These are phyloP conservation scores for Trachemys scripta DNA, from an alignment of 2,113 vertebrate species.

Conservation along the genomic window DNA sequence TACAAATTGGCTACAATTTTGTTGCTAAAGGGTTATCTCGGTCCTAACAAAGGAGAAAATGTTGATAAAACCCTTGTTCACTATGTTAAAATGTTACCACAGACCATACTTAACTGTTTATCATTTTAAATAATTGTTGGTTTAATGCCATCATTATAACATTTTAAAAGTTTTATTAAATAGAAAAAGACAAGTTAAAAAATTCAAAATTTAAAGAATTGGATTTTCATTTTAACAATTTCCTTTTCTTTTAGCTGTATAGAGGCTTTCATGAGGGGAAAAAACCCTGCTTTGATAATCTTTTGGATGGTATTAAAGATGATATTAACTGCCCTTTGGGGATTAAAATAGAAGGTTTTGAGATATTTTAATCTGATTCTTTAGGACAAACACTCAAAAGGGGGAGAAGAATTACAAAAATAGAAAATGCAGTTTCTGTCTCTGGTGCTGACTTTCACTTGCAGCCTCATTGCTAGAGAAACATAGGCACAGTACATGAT, in stretches of 20 bases:
- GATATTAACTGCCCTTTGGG: fast-evolving
- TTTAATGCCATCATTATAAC: neutral
- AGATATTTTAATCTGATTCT: fast-evolving
- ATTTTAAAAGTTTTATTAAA: neutral
- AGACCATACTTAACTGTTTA: too few relatives aligned
- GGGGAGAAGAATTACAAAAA: neutral
- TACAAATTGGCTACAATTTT: neutral
- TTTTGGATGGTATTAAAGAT: neutral
- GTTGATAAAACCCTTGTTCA: neutral
- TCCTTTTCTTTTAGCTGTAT: neutral
- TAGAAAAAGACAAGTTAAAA: neutral
- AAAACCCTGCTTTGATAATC: neutral
- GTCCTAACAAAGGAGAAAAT: neutral
- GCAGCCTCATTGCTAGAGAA: fast-evolving
- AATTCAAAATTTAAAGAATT: neutral
- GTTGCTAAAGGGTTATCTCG: neutral
- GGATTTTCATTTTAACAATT: neutral
- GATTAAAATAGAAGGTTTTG: fast-evolving
- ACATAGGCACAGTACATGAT: fast-evolving
- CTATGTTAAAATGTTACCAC: neutral
- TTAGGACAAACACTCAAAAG: fast-evolving
- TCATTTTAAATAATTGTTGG: neutral
- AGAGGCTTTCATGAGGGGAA: neutral
- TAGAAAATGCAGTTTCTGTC: neutral
- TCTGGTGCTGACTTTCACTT: neutral